Base-by-base conservation (phyloP, 2,113 vertebrate species). In the Phocoena phocoena region DNA sequence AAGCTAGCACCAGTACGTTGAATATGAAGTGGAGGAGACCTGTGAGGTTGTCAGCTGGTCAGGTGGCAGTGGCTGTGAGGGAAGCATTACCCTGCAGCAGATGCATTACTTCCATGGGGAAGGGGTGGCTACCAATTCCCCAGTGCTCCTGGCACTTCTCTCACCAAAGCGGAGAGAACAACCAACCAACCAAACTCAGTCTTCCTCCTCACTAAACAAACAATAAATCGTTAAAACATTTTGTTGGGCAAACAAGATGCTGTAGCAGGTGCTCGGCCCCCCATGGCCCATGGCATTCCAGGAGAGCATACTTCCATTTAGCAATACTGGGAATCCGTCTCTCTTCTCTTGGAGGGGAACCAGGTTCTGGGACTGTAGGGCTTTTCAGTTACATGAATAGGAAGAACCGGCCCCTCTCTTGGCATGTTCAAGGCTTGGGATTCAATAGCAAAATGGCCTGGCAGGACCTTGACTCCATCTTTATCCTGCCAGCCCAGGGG, bases 91-190 rank as follows among this genome's bases (percentile, higher is more conserved):
- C 31, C 38, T 41, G 12, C 9, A 44, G 28, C 28, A 6, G 33
- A n/a, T 38, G 8, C 6, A 6, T n/a, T 4, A 11, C n/a, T 71
- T 87, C 18, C 3, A 0, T 28, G 7, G 53, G 23, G 38, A 26
- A 26, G 28, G 17, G 21, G 13, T 47, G 2, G 21, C 23, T 41
- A 36, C 38, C 53, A 44, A 0, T 82, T 88, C 18, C n/a, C 88
- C 41, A 33, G 58, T 80, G 53, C 63, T 65, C 55, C 41, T 74
- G 73, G n/a, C 2, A 21, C 31, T 77, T 95, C 31, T 92, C 6
- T 73, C 33, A 71, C 9, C 70, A 80, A 73, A 77, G 71, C 38
- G 53, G 80, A 36, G 67, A 15, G 31, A 70, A 23, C 4, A 73
- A 41, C 62, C 55, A 71, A 38, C 17, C n/a, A 86, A 81, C 13